Conservation (phyloP, 2,888 invertebrate species). For the Clepsis dumicolana region DNA sequence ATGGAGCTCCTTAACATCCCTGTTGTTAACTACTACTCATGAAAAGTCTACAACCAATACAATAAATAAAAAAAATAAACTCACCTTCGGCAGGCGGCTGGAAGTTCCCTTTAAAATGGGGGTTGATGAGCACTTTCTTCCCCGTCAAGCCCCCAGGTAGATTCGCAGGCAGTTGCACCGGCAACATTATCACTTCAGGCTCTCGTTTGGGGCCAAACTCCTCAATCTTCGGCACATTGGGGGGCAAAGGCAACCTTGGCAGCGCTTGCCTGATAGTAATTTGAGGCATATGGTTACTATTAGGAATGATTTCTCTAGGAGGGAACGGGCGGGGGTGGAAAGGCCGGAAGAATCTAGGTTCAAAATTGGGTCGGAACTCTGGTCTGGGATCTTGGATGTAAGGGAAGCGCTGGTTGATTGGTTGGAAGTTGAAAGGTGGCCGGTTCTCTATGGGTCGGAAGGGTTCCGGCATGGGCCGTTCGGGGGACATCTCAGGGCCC, state of each 20-base stretch:
- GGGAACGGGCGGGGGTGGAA: conserved; percentile 59
- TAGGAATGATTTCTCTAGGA: conserved; percentile 63
- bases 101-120: conserved; percentile 88
- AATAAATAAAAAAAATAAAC: not conserved
- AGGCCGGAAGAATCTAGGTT: conserved; percentile 58
- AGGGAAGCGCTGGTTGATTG: conserved; percentile 49
- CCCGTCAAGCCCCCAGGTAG: conserved; percentile 72
- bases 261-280: conserved; percentile 68
- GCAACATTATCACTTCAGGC: conserved; percentile 77
- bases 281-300: conserved; percentile 66
- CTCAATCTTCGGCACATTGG: conserved; percentile 42
- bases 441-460: conserved; percentile 54
- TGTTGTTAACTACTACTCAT: too few relatives aligned
- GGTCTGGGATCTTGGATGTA: conserved; percentile 57
- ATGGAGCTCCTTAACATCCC: too few relatives aligned
- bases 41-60: too few relatives aligned
- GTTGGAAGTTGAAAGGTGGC: conserved; percentile 48
- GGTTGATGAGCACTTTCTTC: conserved; percentile 90
- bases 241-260: conserved; percentile 45
- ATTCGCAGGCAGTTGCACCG: conserved; percentile 67
- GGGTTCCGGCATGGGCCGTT: conserved; percentile 55
- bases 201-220: conserved; percentile 55
- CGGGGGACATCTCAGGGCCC: conserved; percentile 57
- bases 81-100: conserved; percentile 85
- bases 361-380: conserved; percentile 58